phyloP scores from a whole-genome alignment of 2,113 vertebrate species.

The Polyodon spathula region DNA sequence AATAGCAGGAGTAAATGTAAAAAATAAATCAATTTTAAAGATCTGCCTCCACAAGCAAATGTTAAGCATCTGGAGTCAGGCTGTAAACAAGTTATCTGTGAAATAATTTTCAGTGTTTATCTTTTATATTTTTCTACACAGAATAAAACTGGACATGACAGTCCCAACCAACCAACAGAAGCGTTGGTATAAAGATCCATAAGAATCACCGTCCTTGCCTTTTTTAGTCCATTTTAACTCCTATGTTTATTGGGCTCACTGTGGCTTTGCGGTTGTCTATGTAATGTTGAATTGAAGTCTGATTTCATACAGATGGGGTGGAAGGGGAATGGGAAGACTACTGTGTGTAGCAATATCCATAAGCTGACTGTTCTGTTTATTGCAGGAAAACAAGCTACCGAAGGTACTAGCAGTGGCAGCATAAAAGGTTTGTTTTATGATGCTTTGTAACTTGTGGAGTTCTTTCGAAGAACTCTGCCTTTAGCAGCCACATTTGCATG shows the following conservation, averaged over 20 bases:
- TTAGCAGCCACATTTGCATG: background rate
- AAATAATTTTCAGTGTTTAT: too few species aligned
- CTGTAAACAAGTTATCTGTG: too few species aligned
- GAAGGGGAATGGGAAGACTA: background rate
- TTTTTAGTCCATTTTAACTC: too few species aligned
- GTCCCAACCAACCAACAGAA: too few species aligned
- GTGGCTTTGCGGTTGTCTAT: background rate
- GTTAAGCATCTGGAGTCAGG: too few species aligned
- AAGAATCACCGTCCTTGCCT: too few species aligned
- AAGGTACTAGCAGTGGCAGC: background rate
- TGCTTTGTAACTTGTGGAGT: background rate
- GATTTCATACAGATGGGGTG: background rate
- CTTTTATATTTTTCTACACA: too few species aligned
- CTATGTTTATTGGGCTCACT: background rate
- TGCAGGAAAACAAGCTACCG: background rate
- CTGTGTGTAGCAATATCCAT: slow-evolving; percentile 3
- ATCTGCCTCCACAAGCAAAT: too few species aligned
- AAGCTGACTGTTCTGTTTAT: slow-evolving; percentile 1
- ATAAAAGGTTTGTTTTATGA: background rate
- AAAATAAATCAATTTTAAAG: too few species aligned
- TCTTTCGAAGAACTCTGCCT: background rate
- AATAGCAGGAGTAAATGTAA: too few species aligned
- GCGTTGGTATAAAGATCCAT: too few species aligned
- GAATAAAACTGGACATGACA: too few species aligned
- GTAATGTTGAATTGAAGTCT: background rate